A percentile compares a stretch with the other conserved stretches of the same genome.
These are phyloP conservation scores for Aphaenogaster rudis DNA, from an alignment of 1,140 invertebrate species.

Conservation along the genomic window DNA sequence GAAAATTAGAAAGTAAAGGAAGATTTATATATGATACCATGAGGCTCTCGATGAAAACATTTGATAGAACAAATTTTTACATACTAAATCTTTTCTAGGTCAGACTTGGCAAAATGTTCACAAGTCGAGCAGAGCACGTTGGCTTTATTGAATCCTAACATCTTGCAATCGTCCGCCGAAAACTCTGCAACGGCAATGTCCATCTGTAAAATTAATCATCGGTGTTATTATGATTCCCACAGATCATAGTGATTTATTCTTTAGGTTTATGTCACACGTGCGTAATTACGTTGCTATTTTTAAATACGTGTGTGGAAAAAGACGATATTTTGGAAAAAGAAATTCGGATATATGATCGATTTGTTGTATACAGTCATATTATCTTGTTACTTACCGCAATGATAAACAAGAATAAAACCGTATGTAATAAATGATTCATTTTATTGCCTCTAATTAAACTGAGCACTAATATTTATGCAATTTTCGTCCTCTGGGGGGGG, in stretches of 20 bases:
- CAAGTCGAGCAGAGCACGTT: constrained; percentile 96
- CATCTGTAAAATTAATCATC: constrained; percentile 33
- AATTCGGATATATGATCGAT: background rate
- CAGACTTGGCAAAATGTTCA: constrained; percentile 93
- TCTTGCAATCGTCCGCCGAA: constrained; percentile 93
- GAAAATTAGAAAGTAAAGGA: constrained; percentile 7
- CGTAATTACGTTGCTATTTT: background rate
- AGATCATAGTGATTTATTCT: background rate
- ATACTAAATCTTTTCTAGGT: constrained; percentile 90
- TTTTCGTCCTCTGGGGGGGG: background rate
- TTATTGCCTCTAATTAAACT: background rate
- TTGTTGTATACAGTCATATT: background rate
- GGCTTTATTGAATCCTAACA: constrained; percentile 95
- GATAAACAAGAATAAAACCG: background rate
- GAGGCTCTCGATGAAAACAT: background rate
- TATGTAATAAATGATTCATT: constrained; percentile 22
- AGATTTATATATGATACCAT: background rate
- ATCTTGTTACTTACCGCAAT: constrained; percentile 3
- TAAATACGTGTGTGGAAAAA: background rate
- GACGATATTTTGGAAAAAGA: background rate
- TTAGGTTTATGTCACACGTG: background rate
- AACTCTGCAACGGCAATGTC: constrained; percentile 87
- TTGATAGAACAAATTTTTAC: constrained; percentile 67
- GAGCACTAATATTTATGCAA: background rate
- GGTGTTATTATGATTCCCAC: background rate